phyloP scores from a whole-genome alignment of 2,888 invertebrate species.

The Venusia cambrica region DNA sequence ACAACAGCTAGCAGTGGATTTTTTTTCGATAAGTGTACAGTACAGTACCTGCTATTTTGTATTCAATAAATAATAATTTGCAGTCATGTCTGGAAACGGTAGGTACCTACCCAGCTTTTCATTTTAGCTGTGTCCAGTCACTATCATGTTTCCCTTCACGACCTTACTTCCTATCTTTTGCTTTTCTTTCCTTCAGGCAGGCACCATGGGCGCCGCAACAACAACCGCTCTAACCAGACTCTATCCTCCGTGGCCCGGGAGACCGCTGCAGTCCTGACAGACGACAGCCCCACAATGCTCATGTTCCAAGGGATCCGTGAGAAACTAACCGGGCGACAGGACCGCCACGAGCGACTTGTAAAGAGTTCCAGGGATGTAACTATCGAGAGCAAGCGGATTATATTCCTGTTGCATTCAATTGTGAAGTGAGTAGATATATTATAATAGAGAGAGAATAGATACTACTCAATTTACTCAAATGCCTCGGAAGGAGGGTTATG shows the following conservation, averaged over 20 bases:
- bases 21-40: no score
- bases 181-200: constrained; percentile 14
- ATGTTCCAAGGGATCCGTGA: constrained; percentile 19
- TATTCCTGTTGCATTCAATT: constrained; percentile 91
- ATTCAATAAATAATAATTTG: no score
- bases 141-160: background rate
- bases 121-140: background rate
- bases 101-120: no score
- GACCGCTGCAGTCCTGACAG: constrained; percentile 41
- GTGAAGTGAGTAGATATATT: constrained; percentile 63
- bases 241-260: constrained; percentile 56
- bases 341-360: constrained; percentile 25
- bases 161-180: background rate
- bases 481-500: no score
- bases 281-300: constrained; percentile 17
- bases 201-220: constrained; percentile 44
- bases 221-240: constrained; percentile 45
- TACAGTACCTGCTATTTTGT: no score
- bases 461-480: background rate
- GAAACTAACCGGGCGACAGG: constrained; percentile 22
- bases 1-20: no score
- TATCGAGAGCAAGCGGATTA: constrained; percentile 89
- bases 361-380: constrained; percentile 30
- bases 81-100: constrained; percentile 14
- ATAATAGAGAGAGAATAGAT: background rate